Conservation (phyloP, 2,797 vertebrate genomes). For the Macropus fuliginosus region DNA sequence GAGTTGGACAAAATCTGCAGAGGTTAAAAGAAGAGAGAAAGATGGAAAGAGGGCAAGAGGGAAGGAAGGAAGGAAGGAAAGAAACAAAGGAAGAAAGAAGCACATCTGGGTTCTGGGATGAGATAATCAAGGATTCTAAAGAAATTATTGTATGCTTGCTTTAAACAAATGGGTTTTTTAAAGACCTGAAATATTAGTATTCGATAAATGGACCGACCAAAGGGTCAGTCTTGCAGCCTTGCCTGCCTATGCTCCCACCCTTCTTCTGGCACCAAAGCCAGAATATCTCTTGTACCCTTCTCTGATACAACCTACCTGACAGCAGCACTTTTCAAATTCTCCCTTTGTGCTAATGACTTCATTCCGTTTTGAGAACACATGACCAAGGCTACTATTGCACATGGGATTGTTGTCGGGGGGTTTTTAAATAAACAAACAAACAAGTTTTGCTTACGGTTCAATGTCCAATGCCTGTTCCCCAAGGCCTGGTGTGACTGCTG, state of each 20-base stretch:
- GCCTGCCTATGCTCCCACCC: not conserved
- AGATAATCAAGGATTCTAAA: not conserved
- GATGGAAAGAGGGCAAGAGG: not conserved
- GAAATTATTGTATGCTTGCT: not conserved
- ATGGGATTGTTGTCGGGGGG: not conserved
- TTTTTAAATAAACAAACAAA: constrained; percentile 36
- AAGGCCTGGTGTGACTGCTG: constrained; percentile 84
- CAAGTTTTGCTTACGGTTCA: constrained; percentile 89
- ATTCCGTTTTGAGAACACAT: not conserved
- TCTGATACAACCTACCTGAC: not conserved
- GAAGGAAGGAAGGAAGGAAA: not conserved
- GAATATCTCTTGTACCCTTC: not conserved
- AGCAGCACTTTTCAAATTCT: constrained; percentile 39
- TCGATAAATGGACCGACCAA: not conserved
- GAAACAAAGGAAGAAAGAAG: not conserved
- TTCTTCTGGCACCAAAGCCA: not conserved
- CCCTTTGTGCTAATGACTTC: not conserved
- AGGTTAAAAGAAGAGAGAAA: not conserved
- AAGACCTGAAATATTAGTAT: constrained; percentile 28
- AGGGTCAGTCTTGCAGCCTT: not conserved
- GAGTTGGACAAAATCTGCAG: not conserved
- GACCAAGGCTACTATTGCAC: constrained; percentile 16
- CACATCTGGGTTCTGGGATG: not conserved
- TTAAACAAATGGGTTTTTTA: not conserved
- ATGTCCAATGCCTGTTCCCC: constrained; percentile 87